These are phyloP conservation scores for Stramonita haemastoma DNA, from an alignment of 2,888 invertebrate genomes.

Conservation along the genomic window DNA sequence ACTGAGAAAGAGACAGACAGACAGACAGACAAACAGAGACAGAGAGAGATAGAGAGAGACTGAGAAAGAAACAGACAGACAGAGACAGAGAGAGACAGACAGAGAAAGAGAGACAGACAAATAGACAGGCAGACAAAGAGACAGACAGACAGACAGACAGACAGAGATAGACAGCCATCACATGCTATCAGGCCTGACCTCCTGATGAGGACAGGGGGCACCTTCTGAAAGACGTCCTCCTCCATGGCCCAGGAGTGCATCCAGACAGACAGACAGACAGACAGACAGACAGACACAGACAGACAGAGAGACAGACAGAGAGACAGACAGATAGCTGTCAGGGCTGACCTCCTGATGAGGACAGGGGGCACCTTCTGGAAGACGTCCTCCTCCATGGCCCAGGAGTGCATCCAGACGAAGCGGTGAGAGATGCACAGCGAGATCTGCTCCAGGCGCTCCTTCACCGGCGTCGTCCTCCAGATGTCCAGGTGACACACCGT, in stretches of 20 bases:
- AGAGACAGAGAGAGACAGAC: too few species aligned
- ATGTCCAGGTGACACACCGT: conserved; percentile 68
- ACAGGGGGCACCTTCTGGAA: conserved; percentile 69
- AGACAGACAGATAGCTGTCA: background rate
- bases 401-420: conserved; percentile 65
- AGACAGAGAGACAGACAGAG: background rate
- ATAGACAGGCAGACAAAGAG: too few species aligned
- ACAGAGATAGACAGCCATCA: too few species aligned
- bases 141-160: too few species aligned
- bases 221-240: conserved; percentile 67
- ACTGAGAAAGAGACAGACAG: too few species aligned
- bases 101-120: too few species aligned
- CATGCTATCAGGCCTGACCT: conserved; percentile 57
- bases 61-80: too few species aligned
- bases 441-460: conserved; percentile 66
- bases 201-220: conserved; percentile 69
- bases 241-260: conserved; percentile 67
- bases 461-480: conserved; percentile 63
- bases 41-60: too few species aligned
- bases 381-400: conserved; percentile 68
- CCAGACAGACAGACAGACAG: background rate
- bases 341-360: conserved; percentile 67
- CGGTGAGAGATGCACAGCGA: conserved; percentile 67
- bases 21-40: too few species aligned
- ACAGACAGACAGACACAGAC: too few species aligned